These are phyloP conservation scores for Podiceps cristatus DNA, from an alignment of 2,113 vertebrate genomes.

Conservation along the genomic window DNA sequence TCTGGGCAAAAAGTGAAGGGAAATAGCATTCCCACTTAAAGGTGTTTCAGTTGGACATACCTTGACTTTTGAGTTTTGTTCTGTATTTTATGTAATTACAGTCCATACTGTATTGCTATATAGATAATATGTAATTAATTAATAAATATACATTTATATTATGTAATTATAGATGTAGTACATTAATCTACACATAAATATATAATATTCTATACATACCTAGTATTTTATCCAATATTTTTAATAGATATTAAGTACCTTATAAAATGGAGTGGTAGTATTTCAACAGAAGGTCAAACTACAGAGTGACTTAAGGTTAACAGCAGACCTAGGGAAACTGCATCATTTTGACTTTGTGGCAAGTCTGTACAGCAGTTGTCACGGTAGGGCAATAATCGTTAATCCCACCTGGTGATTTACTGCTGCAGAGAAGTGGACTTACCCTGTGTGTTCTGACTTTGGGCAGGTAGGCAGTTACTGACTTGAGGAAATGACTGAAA, in stretches of 20 bases:
- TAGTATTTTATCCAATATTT: background rate
- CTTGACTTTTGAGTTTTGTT: background rate
- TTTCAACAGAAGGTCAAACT: background rate
- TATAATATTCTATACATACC: rapidly evolving
- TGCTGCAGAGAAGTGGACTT: background rate
- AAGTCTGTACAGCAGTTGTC: background rate
- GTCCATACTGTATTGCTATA: background rate
- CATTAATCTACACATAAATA: background rate
- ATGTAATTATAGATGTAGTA: too few species aligned
- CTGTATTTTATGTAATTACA: background rate
- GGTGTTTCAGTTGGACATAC: background rate
- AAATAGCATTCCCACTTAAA: background rate
- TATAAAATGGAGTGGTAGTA: background rate
- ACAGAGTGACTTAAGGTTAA: background rate
- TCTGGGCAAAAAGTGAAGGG: background rate
- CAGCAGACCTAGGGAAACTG: background rate
- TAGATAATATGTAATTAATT: background rate
- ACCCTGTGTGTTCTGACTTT: background rate
- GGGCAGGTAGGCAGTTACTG: background rate
- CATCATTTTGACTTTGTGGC: background rate
- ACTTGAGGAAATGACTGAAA: background rate
- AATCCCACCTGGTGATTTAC: background rate
- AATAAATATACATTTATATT: background rate
- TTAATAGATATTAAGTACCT: background rate
- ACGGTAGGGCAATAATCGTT: background rate